These are phyloP conservation scores for Gerosis bhagava DNA, from an alignment of 2,888 invertebrate species.

Conservation along the genomic window DNA sequence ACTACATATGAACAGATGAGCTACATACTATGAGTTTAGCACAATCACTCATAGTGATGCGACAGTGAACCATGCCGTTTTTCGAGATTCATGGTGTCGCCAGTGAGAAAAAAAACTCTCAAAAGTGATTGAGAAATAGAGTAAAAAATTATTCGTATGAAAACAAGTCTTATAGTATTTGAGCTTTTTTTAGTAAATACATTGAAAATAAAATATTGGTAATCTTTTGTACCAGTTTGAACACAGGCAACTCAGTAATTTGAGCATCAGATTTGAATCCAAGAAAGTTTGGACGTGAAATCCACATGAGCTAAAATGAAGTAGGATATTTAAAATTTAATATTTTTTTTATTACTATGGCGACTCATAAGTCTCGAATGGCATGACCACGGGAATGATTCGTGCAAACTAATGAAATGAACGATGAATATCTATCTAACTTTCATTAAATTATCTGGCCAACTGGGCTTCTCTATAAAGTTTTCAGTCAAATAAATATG, in stretches of 20 bases:
- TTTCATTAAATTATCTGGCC: constrained; percentile 26
- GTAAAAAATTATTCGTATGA: no score
- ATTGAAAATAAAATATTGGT: background rate
- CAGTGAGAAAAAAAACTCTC: background rate
- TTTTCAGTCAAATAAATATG: background rate
- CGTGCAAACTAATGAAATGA: constrained; percentile 84
- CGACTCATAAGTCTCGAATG: constrained; percentile 42
- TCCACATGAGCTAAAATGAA: no score
- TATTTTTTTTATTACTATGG: background rate
- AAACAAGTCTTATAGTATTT: background rate
- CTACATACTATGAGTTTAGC: constrained; percentile 80
- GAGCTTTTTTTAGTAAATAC: background rate
- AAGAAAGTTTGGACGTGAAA: no score
- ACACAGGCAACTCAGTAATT: constrained; percentile 5
- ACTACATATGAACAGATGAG: constrained; percentile 61
- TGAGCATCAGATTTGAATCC: background rate
- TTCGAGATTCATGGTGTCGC: constrained; percentile 33
- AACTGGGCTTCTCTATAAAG: constrained; percentile 23
- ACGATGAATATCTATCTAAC: constrained; percentile 46
- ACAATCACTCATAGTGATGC: constrained; percentile 80
- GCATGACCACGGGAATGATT: constrained; percentile 81
- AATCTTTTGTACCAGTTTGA: background rate
- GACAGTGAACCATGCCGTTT: constrained; percentile 51
- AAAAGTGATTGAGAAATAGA: no score
- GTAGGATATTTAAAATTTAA: no score